Evolutionary conservation across 2,797 vertebrate genomes (phyloP), one percentile per base, ranked within the genome.

Genomic region (Pangasius macronema): DNA sequence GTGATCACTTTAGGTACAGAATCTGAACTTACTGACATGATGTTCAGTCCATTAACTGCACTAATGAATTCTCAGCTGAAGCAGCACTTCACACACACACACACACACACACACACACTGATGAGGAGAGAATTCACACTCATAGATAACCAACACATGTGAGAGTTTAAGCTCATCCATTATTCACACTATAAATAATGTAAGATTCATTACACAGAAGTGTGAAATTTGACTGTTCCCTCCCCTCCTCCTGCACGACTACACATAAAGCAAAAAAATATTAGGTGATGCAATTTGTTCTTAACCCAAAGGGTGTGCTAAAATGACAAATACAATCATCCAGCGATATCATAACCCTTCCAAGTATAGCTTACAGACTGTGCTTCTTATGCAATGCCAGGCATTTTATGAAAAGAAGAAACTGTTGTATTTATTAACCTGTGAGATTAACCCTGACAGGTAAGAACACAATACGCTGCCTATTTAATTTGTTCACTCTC

Each of bases 121-220:
- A 95, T 95, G 93, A 93, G 90, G 89, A 93, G 91, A 86, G 91
- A 36, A 55, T 91, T 89, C 91, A 79, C 84, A 86, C 93, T 92
- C 93, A 92, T 90, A 87, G 91, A 93, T 88, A 75, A 57, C 84
- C 83, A 77, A 91, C 72, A 90, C 93, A 92, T 92, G 93, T 94
- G 93, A 92, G 86, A 77, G 92, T 92, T 91, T 75, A 87, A 91
- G 91, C 93, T 93, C 93, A 96, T 96, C 93, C 94, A 95, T 95
- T 94, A 95, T 96, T 95, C 94, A 95, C 94, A 88, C 88, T 87
- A 95, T 96, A 95, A 96, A 96, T 96, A 96, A 96, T 96, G 94
- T 92, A 95, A 91, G 94, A 94, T 95, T 95, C 94, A 95, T 96
- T 95, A 96, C 94, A 95, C 88, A 88, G 93, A 94, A 95, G 94